Evolutionary conservation across 2,888 invertebrate species (phyloP), one percentile per base, ranked within the genome.

Genomic region (Zaprionus bogoriensis): DNA sequence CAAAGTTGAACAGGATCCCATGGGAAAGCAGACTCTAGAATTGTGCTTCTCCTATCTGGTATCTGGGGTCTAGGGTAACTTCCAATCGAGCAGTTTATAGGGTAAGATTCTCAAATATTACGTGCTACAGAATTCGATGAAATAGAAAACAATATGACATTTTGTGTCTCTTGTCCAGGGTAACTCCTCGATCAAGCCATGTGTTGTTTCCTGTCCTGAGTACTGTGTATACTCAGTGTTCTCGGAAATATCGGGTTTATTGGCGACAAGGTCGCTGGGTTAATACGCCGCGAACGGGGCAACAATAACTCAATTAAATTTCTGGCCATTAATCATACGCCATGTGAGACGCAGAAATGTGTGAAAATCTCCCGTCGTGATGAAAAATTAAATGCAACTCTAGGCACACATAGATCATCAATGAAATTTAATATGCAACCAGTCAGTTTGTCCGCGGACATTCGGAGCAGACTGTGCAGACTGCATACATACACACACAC

Each of bases 331-430:
- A 88, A 84, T 87, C 87, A 88, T 85, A 63, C 65, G 82, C 65
- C 87, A 66, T 79, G 81, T 79, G 67, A 12, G 23, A 20, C 25
- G 38, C 51, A 41, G 55, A 78, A 79, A 87, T 87, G 89, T 87
- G 86, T 88, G 86, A 87, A 88, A 88, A 88, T 87, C 77, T 82
- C 89, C 89, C 77, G 86, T 72, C 67, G 89, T 55, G 86, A 82
- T 87, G 79, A 87, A 81, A 88, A 87, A 88, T 88, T 81, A 82
- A 84, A 88, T 77, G 87, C 79, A 88, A 70, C 71, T 74, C 78
- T 84, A 73, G 71, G 73, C 59, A 77, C 65, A 71, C 87, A 73
- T 87, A 72, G 88, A 88, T 88, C 89, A 88, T 85, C 85, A 88
- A 87, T 86, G 89, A 86, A 88, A 86, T 84, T 87, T 87, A 87